Conservation (phyloP, 2,113 vertebrate genomes). For the Anser brachyrhynchus region DNA sequence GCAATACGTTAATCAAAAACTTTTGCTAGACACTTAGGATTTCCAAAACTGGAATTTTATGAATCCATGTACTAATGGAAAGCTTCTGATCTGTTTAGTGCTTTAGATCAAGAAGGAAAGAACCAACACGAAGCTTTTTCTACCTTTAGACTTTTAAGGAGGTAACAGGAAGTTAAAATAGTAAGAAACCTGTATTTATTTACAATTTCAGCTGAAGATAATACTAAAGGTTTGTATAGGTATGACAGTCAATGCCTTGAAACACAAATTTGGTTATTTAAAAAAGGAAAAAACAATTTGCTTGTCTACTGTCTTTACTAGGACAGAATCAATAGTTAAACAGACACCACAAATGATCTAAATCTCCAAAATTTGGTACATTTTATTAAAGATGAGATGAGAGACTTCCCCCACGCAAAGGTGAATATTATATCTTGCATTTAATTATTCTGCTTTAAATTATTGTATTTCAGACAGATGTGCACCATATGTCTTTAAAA, state of each 20-base stretch:
- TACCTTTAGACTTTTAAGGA: background rate
- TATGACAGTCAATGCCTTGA: background rate
- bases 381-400: conserved; percentile 48
- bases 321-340: conserved; percentile 40
- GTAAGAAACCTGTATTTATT: background rate
- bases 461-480: conserved; percentile 76
- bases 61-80: background rate
- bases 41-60: background rate
- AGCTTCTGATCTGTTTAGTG: background rate
- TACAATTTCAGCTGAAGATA: background rate
- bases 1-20: background rate
- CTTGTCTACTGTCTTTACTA: background rate
- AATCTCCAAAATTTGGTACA: conserved; percentile 6
- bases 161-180: background rate
- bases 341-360: background rate
- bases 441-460: conserved; percentile 78
- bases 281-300: background rate
- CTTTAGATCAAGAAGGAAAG: background rate
- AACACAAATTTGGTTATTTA: background rate
- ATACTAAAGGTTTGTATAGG: background rate
- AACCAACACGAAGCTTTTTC: background rate
- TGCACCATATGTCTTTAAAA: conserved; percentile 75
- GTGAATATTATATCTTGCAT: conserved; percentile 68
- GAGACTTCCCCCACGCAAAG: conserved; percentile 62
- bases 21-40: background rate